Base-by-base conservation (phyloP, 2,888 invertebrate genomes). In the Blomia tropicalis region DNA sequence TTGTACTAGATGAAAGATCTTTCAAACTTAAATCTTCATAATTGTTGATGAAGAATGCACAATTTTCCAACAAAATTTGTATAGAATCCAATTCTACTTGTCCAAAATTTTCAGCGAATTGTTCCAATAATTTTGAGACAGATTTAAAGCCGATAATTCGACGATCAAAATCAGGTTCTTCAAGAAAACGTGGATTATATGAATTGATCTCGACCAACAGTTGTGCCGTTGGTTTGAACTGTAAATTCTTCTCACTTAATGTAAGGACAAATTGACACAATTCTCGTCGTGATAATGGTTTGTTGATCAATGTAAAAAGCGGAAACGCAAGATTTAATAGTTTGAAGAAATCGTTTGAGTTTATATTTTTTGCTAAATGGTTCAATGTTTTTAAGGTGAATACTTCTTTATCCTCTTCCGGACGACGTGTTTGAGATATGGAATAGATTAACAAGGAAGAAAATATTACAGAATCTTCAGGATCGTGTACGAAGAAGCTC, bases 131-230 rank as follows among this genome's bases (percentile, higher is more conserved):
- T 51, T 76, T 71, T 65, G 80, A 81, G 43, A 90, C 80, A 68
- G 78, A 75, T 69, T 81, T 82, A 69, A 88, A 87, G 0, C 85
- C 85, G 60, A 83, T 81, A 25, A 92, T 77, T 68, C 95, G 79
- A 69, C 79, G 79, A 65, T 85, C 82, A 70, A 86, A 91, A 75
- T 95, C 90, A 0, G 93, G 91, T 71, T 95, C 92, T 69, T 93
- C 92, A n/a, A 93, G 79, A 82, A 86, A 86, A 66, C 83, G 81
- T 51, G 80, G 79, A 74, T 93, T 86, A 79, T 83, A 91, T 0
- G 92, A 83, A 74, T 95, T 95, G 69, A 93, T 70, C 70, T 60
- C 29, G 4, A 72, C 71, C 2, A 85, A 74, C 17, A 84, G 70
- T 17, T 77, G 72, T 0, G 80, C 77, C 60, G 79, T 77, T 25